Evolutionary conservation across 2,797 vertebrate species (phyloP), one percentile per base, ranked within the genome.

Genomic region (Corythornis leucogaster): DNA sequence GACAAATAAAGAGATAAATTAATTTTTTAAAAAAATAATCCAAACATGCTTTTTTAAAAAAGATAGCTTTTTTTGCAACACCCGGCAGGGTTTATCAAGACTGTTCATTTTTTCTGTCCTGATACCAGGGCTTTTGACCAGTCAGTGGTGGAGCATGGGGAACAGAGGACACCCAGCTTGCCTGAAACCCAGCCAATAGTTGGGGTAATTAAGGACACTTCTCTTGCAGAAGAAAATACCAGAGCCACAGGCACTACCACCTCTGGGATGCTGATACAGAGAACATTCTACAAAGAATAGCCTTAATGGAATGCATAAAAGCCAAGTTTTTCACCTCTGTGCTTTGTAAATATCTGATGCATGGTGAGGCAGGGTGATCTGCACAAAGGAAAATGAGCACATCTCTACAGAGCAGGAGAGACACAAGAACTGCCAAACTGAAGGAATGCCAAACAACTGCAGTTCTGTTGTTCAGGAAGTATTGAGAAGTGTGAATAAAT

Each of bases 401-500:
- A 18, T 17, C 18, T 83, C 57, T 59, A 8, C 16, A 81, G 45
- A 83, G 22, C n/a, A 63, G 28, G 38, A 71, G 71, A 87, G 30
- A 40, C 18, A 45, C 4, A 50, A 54, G 78, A 76, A 28, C 18
- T 77, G 75, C 78, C 80, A 88, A 70, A 58, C 33, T 46, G 35
- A 33, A 64, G 74, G 53, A 91, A 73, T 76, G 74, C 25, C 80
- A 79, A 81, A 59, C 28, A 77, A 31, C 54, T 68, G 45, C 35
- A 82, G 31, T 85, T 76, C 28, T 76, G 48, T 46, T 80, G 21
- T 70, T 16, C 68, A 74, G 75, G 61, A 92, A 92, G 57, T 68
- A 28, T 7, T 70, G 68, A 15, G 54, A 90, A 80, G 71, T 82
- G 61, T 80, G 68, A 95, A 82, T 61, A 93, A 89, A 83, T 71